Conservation (phyloP, 2,797 vertebrate species). For the Centropyge bicolor region DNA sequence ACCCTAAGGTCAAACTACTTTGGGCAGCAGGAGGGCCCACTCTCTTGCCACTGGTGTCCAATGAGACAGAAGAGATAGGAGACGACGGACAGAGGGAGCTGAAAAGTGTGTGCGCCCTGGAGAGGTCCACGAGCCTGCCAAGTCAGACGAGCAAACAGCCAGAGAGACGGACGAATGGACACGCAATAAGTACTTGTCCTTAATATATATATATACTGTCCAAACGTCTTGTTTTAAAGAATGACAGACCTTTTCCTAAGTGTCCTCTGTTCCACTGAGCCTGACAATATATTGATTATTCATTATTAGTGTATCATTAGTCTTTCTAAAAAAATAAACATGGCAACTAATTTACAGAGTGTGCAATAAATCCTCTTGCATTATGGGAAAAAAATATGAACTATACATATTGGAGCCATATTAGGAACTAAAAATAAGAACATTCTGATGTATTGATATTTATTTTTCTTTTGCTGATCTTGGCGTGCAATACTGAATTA, state of each 20-base stretch:
- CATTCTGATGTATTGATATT: too few species aligned
- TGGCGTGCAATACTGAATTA: too few species aligned
- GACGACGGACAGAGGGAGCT: slow-evolving; percentile 78
- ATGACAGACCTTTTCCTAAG: not conserved
- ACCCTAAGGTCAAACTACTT: slow-evolving; percentile 73
- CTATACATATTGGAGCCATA: too few species aligned
- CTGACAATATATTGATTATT: not conserved
- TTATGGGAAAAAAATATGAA: too few species aligned
- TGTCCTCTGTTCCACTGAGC: not conserved
- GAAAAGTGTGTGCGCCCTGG: slow-evolving; percentile 83
- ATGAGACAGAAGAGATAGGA: slow-evolving; percentile 79
- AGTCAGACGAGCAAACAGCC: slow-evolving; percentile 31
- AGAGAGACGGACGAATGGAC: slow-evolving; percentile 63
- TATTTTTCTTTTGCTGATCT: too few species aligned
- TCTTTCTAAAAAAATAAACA: not conserved
- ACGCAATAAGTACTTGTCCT: slow-evolving; percentile 67
- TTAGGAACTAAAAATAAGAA: too few species aligned
- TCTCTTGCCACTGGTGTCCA: slow-evolving; percentile 76
- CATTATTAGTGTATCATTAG: not conserved
- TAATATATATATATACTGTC: not conserved
- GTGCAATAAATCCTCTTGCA: too few species aligned
- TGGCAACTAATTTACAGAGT: too few species aligned
- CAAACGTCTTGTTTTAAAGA: not conserved
- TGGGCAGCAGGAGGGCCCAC: slow-evolving; percentile 83
- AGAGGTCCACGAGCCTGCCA: slow-evolving; percentile 57